Base-by-base conservation (phyloP, 2,797 vertebrate genomes). In the Nannoperca australis region DNA sequence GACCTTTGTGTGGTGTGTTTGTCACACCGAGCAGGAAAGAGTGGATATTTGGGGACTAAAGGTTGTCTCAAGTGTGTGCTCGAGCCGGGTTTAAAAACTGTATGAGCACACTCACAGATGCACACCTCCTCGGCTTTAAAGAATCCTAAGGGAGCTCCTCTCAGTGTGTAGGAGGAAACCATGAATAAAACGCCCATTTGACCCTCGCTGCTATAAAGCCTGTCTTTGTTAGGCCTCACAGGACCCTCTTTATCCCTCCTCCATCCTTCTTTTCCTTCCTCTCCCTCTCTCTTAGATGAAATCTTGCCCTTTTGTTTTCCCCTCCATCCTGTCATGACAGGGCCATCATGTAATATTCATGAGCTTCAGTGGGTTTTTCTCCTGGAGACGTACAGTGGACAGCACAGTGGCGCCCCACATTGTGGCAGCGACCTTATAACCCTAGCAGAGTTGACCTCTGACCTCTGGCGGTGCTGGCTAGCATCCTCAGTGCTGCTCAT, bases 341-440 rank as follows among this genome's bases (percentile, higher is more conserved):
- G 85, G 84, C 77, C 79, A 85, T 89, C 76, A 94, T 95, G 91
- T 85, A 89, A 88, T 90, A 95, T 95, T 92, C 93, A 95, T 93
- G 89, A 93, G 83, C 38, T 61, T 62, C 83, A 58, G 82, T 79
- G 82, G 83, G 77, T 83, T 77, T 66, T 77, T 90, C 85, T 78
- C 64, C 73, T 12, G 60, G 74, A 83, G 81, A 83, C 61, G 27
- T 83, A 85, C 89, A 90, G 87, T 89, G 87, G 80, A 91, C 82
- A 63, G 85, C 84, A 86, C 73, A 86, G 81, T 81, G 84, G 77
- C 11, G 62, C 42, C 79, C 67, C 83, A 82, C 84, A 82, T 70
- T 44, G 68, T 61, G 5, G 66, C 65, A 0, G 51, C 3, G 84
- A 89, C 84, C 86, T 88, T 36, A 30, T 59, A 34, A 83, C 78